phyloP scores from a whole-genome alignment of 2,888 invertebrate genomes.

The Lepidochitona cinerea region DNA sequence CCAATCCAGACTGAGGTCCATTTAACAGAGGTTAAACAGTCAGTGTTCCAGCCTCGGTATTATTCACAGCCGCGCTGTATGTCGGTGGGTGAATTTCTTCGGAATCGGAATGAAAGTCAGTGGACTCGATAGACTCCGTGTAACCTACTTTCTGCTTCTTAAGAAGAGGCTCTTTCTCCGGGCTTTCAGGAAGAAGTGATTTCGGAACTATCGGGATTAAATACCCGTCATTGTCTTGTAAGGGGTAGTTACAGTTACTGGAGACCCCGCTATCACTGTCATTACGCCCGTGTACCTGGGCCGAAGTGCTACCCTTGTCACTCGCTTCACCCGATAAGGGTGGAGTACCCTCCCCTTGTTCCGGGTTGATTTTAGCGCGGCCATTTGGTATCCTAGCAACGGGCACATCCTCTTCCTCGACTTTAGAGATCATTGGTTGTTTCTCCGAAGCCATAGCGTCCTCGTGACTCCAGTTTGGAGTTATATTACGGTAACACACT shows the following conservation, averaged over 20 bases:
- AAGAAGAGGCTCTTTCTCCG: slow-evolving; percentile 21
- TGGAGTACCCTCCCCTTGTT: slow-evolving; percentile 7
- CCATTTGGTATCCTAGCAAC: slow-evolving; percentile 24
- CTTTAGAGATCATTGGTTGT: slow-evolving; percentile 44
- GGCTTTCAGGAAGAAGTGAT: slow-evolving; percentile 6
- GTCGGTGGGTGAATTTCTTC: slow-evolving; percentile 55
- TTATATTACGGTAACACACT: neutral
- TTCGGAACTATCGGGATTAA: slow-evolving; percentile 45
- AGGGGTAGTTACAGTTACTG: slow-evolving; percentile 41
- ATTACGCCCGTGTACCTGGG: slow-evolving; percentile 48
- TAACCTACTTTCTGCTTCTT: slow-evolving; percentile 18
- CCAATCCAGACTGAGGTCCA: no score
- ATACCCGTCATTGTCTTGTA: slow-evolving; percentile 48
- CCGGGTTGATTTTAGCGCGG: slow-evolving; percentile 6
- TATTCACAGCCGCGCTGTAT: slow-evolving; percentile 55
- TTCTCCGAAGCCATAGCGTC: slow-evolving; percentile 32
- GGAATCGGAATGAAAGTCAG: slow-evolving; percentile 47
- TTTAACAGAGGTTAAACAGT: neutral
- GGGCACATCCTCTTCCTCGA: slow-evolving; percentile 32
- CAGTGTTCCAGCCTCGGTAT: slow-evolving; percentile 16
- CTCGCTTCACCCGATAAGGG: slow-evolving; percentile 13
- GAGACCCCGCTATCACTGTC: slow-evolving; percentile 61
- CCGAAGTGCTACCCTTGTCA: slow-evolving; percentile 40
- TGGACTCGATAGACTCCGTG: slow-evolving; percentile 35
- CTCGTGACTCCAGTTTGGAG: slow-evolving; percentile 9